A percentile compares a stretch with the other conserved stretches of the same genome.
These are phyloP conservation scores for Podarcis siculus DNA, from an alignment of 2,797 vertebrate species.

Conservation along the genomic window DNA sequence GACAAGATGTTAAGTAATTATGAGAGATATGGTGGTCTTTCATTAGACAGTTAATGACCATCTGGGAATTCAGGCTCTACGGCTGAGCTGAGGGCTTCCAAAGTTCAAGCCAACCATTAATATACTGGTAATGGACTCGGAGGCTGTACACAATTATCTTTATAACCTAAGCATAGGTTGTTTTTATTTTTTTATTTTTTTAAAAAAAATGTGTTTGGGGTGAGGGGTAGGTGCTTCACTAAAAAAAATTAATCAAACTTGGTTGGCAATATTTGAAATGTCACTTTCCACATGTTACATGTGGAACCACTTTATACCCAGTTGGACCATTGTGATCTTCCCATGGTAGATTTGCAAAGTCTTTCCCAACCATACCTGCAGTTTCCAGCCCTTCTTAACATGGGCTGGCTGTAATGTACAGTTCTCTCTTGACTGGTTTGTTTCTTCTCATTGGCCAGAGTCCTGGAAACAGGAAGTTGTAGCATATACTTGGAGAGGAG, in stretches of 20 bases:
- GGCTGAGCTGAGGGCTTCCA: conserved; percentile 67
- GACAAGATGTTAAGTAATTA: conserved; percentile 85
- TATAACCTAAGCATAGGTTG: conserved; percentile 54
- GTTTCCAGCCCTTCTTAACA: no score
- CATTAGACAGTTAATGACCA: conserved; percentile 77
- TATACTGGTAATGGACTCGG: conserved; percentile 67
- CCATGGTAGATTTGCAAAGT: background rate
- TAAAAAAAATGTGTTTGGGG: no score
- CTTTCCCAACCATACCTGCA: no score
- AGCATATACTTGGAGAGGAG: background rate
- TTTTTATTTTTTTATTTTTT: no score
- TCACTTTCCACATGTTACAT: conserved; percentile 37
- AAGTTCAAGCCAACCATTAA: conserved; percentile 73
- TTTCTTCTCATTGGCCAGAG: background rate
- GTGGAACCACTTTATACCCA: conserved; percentile 53
- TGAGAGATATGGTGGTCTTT: conserved; percentile 78
- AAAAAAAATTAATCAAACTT: background rate
- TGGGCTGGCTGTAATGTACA: background rate
- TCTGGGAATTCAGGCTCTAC: conserved; percentile 70
- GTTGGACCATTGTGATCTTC: background rate
- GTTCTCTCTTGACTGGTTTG: conserved; percentile 37
- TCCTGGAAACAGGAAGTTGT: background rate
- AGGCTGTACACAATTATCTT: conserved; percentile 70
- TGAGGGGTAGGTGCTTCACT: background rate
- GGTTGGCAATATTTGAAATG: conserved; percentile 1